phyloP scores from a whole-genome alignment of 2,797 vertebrate species.

The Eleutherodactylus coqui region DNA sequence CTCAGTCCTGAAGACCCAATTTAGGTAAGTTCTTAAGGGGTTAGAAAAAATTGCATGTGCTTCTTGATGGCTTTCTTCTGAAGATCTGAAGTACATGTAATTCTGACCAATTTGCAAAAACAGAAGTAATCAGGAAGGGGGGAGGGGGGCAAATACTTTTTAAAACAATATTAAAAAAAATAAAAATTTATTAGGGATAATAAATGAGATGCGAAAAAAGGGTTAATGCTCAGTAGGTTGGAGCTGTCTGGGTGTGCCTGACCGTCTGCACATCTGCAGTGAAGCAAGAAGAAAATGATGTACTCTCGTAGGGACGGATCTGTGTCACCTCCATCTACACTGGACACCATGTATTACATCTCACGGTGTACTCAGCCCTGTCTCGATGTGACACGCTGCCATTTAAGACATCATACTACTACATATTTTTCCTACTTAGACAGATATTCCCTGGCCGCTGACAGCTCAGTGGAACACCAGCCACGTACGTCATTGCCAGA shows the following conservation, averaged over 20 bases:
- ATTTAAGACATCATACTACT: neutral
- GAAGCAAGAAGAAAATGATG: neutral
- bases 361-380: constrained; percentile 2
- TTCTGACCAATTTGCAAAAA: too few species aligned
- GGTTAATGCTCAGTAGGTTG: neutral
- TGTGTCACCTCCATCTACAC: neutral
- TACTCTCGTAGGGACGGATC: neutral
- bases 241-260: neutral
- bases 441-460: constrained; percentile 39
- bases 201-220: neutral
- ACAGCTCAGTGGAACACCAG: constrained; percentile 17
- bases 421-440: constrained; percentile 46
- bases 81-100: too few species aligned
- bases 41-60: too few species aligned
- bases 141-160: neutral
- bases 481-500: constrained; percentile 23
- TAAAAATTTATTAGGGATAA: too few species aligned
- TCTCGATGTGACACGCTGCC: neutral
- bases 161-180: too few species aligned
- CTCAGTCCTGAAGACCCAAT: too few species aligned
- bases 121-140: neutral
- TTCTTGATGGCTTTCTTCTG: too few species aligned
- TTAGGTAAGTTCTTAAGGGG: too few species aligned
- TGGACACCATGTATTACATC: neutral
- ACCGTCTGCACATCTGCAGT: neutral